Conservation (phyloP, 2,888 invertebrate genomes). For the Lasius platythorax region DNA sequence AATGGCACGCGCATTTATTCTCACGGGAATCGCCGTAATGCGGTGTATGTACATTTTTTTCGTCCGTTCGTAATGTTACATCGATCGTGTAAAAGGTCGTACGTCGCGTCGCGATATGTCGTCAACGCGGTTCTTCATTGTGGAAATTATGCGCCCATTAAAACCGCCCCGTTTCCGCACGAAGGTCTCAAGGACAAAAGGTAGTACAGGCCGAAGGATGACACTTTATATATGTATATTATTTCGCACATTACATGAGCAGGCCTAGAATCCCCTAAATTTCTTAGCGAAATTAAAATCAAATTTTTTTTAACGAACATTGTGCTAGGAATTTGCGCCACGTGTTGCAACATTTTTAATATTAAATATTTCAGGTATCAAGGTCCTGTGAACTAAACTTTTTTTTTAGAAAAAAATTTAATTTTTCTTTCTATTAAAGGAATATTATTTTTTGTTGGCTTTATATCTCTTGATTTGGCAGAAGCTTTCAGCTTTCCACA, state of each 20-base stretch:
- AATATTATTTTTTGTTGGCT: no score
- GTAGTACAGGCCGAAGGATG: conserved; percentile 41
- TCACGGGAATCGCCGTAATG: conserved; percentile 55
- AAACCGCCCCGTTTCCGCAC: conserved; percentile 63
- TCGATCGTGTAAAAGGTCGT: conserved; percentile 73
- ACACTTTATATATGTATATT: conserved; percentile 52
- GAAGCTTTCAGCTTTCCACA: not conserved
- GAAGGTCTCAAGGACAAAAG: conserved; percentile 63
- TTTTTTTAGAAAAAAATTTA: not conserved
- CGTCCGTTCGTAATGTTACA: conserved; percentile 59
- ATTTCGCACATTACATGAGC: conserved; percentile 7
- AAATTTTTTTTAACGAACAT: not conserved
- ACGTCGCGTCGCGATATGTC: conserved; percentile 56
- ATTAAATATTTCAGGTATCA: not conserved
- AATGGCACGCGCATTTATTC: conserved; percentile 40
- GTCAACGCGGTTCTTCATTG: conserved; percentile 63
- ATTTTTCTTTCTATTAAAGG: not conserved
- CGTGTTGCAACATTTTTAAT: not conserved
- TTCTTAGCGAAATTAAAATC: not conserved
- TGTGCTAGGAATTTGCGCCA: not conserved
- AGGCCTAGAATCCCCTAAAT: not conserved
- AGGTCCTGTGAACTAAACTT: not conserved
- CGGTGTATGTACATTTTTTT: conserved; percentile 43
- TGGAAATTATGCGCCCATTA: conserved; percentile 68
- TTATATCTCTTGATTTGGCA: not conserved